Base-by-base conservation (phyloP, 1,140 invertebrate species). In the Pantala flavescens region DNA sequence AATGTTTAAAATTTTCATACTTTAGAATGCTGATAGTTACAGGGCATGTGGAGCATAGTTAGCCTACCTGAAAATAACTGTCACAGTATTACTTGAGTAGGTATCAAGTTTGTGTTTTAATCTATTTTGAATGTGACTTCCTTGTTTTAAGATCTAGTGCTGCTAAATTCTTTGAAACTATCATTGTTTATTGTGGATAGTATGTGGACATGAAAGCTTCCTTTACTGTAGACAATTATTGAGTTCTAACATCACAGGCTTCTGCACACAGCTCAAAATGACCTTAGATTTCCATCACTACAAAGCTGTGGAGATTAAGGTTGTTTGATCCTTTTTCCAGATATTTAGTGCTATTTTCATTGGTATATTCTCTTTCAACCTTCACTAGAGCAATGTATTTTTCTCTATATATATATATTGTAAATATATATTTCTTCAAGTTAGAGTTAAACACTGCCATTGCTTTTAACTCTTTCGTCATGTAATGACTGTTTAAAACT, bases 161-260 rank as follows among this genome's bases (percentile, higher is more conserved):
- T 71, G 23, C 71, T n/a, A 71, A 71, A 71, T 71, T 71, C 71
- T 71, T 71, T 71, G 63, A 71, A 23, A n/a, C 49, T 71, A 23
- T 71, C 71, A 71, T 71, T 24, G 71, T 71, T 71, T 71, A 71
- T 71, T 71, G 71, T 71, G 71, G 71, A 36, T 71, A 71, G 71
- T 71, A 71, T 23, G 23, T 14, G 5, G 71, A 71, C 28, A 10
- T 71, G 71, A 71, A 71, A 19, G 71, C 71, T 71, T 71, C 71
- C 71, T n/a, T 71, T 9, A 7, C 71, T 71, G 49, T 63, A 71
- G 71, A 71, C 12, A 71, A 19, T 71, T 36, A 3, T 23, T 19
- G 71, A 36, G 71, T 71, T 71, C 71, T 71, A 7, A 36, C 5
- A 71, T 71, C 16, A 16, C 19, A 71, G 71, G 71, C 23, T 71